Base-by-base conservation (phyloP, 1,140 invertebrate species). In the Calephelis nemesis region DNA sequence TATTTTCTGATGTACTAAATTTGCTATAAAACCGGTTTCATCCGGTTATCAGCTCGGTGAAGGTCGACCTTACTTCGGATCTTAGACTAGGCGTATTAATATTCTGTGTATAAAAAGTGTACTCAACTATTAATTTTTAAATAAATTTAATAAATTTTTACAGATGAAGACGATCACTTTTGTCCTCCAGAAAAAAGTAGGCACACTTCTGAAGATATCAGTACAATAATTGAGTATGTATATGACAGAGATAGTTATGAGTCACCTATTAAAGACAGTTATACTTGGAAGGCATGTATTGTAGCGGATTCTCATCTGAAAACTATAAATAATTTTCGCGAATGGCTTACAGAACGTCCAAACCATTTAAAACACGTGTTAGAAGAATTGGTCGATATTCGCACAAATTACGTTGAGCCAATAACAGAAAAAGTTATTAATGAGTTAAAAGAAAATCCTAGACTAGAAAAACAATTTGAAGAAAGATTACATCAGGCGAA, bases 291-390 rank as follows among this genome's bases (percentile, higher is more conserved):
- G 50, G 72, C 69, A 15, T 12, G 65, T 47, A 15, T 58, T 58
- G 42, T 76, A 40, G 48, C 60, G n/a, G 47, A 78, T 48, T 73
- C 66, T 30, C 62, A 78, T 70, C 54, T 68, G 39, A 48, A 74
- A 0, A 47, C 71, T 63, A 15, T 82, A n/a, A 58, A 74, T 47
- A 6, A 66, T 6, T 74, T 79, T 40, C 54, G 63, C 12, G 7
- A 67, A 19, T 76, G 73, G 73, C 72, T 78, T 13, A 19, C 67
- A 52, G 39, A 74, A 39, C 73, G 70, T 5, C 79, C 82, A 8
- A 58, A 69, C 63, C 81, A 82, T 70, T 72, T 83, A n/a, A 74
- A 74, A 63, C 70, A 82, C 67, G 63, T 79, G 15, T 47, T 84
- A 19, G 13, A 78, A 49, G 72, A 74, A 13, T 63, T 84, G 12